Evolutionary conservation across 2,113 vertebrate genomes (phyloP).

Genomic region (Caranx ignobilis): DNA sequence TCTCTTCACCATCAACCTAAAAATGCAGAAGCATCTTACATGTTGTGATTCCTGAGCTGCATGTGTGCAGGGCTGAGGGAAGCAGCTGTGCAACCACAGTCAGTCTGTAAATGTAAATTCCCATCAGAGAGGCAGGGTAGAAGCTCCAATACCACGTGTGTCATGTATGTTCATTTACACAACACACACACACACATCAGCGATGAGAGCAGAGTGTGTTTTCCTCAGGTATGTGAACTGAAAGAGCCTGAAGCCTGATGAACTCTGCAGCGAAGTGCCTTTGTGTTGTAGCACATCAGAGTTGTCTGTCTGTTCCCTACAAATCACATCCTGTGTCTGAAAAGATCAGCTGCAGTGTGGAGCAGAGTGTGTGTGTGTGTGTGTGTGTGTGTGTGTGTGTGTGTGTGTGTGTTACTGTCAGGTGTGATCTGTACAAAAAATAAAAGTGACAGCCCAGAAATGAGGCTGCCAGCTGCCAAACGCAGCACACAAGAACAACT

Average conservation of each 20-base stretch:
- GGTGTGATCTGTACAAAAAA: constrained; percentile 52
- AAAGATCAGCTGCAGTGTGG: constrained; percentile 64
- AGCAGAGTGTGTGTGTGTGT: background rate
- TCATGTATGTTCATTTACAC: no score
- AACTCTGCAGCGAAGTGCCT: constrained; percentile 18
- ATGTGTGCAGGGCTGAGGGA: background rate
- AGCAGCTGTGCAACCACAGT: background rate
- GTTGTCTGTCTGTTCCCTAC: constrained; percentile 46
- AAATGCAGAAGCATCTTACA: background rate
- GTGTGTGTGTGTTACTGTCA: constrained; percentile 40
- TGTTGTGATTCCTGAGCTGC: background rate
- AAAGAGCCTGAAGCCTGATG: constrained; percentile 1
- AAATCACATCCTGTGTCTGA: constrained; percentile 52
- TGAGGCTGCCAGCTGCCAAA: constrained; percentile 52
- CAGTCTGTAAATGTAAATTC: background rate
- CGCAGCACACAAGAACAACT: constrained; percentile 23
- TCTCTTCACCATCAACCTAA: background rate
- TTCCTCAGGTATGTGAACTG: background rate
- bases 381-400: background rate
- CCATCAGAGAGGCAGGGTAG: background rate
- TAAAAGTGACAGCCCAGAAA: constrained; percentile 54
- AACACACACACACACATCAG: background rate
- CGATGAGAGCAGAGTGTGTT: background rate
- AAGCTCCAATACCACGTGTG: background rate
- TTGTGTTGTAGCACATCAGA: constrained; percentile 23